phyloP scores from a whole-genome alignment of 2,797 vertebrate species.

The Chloroceryle inda region DNA sequence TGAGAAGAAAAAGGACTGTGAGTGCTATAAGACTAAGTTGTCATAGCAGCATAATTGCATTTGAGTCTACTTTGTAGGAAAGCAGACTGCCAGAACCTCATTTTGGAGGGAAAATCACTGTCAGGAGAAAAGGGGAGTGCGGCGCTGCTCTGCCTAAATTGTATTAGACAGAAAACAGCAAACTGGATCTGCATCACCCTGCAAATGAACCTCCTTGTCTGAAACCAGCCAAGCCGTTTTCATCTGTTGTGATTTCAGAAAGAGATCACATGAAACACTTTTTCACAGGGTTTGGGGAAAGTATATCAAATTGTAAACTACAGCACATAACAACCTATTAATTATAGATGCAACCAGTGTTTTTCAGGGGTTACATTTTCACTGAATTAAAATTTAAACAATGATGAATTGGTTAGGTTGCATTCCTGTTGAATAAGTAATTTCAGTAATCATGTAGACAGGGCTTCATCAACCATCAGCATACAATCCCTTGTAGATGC shows the following conservation, averaged over 20 bases:
- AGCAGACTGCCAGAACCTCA: constrained; percentile 56
- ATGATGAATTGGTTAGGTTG: neutral
- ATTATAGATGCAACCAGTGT: constrained; percentile 25
- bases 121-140: constrained; percentile 2
- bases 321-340: neutral
- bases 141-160: neutral
- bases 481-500: neutral
- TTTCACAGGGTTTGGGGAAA: neutral
- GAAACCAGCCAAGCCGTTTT: neutral
- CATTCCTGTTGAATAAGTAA: constrained; percentile 30
- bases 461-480: neutral
- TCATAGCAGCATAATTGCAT: constrained; percentile 71
- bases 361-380: constrained; percentile 46
- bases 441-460: constrained; percentile 17
- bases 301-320: constrained; percentile 10
- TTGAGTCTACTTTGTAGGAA: constrained; percentile 37
- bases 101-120: constrained; percentile 44
- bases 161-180: constrained; percentile 51
- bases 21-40: constrained; percentile 50
- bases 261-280: neutral
- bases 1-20: neutral
- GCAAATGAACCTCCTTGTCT: neutral
- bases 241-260: neutral
- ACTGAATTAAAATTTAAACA: constrained; percentile 60
- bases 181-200: constrained; percentile 23